Evolutionary conservation across 2,113 vertebrate species (phyloP).

Genomic region (Columba livia): DNA sequence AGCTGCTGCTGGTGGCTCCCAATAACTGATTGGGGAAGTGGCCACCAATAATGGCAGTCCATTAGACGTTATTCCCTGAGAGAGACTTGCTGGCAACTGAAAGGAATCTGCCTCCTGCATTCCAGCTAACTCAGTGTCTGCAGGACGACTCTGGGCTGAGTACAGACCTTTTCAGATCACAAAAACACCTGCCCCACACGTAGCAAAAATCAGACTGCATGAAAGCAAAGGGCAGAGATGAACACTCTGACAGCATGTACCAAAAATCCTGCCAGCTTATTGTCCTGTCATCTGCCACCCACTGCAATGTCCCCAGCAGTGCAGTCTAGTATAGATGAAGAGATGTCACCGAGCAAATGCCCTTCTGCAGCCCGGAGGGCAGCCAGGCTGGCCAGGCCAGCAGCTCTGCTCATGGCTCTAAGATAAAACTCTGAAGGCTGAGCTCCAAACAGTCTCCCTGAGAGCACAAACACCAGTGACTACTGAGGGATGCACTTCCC

Average conservation of each 20-base stretch:
- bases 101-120: not conserved
- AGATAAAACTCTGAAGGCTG: not conserved
- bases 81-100: not conserved
- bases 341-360: not conserved
- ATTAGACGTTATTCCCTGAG: not conserved
- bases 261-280: not conserved
- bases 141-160: not conserved
- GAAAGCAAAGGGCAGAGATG: not conserved
- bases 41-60: not conserved
- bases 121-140: not conserved
- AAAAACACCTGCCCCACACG: not conserved
- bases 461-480: not conserved
- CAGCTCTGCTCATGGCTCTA: not conserved
- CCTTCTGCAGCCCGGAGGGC: not conserved
- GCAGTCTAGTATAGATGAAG: not conserved
- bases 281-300: not conserved
- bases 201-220: not conserved
- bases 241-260: not conserved
- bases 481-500: not conserved
- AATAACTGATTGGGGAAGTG: not conserved
- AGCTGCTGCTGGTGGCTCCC: not conserved
- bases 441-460: not conserved
- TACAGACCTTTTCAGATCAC: not conserved
- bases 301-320: not conserved
- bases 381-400: not conserved